Evolutionary conservation across 2,888 invertebrate species (phyloP).

Genomic region (Netelia virgata): DNA sequence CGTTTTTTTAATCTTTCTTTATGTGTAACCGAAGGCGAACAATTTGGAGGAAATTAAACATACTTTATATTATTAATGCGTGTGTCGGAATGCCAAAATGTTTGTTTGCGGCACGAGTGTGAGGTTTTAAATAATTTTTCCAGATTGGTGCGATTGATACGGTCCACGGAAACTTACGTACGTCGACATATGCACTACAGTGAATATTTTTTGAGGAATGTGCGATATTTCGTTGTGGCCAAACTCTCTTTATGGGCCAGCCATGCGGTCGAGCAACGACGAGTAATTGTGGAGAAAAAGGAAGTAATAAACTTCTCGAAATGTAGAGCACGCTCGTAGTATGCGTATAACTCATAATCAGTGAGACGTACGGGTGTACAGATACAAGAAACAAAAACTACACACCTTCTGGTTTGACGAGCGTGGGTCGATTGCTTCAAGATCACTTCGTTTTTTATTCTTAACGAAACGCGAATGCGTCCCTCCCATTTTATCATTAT

Average conservation of each 20-base stretch:
- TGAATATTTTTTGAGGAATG: slow-evolving; percentile 6
- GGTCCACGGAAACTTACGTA: too few species aligned
- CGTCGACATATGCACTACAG: too few species aligned
- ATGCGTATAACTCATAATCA: background rate
- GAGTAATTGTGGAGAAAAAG: slow-evolving; percentile 53
- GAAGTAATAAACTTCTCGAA: slow-evolving; percentile 52
- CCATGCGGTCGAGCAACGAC: slow-evolving; percentile 41
- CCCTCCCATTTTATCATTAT: slow-evolving; percentile 23
- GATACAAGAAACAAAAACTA: slow-evolving; percentile 19
- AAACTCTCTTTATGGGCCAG: slow-evolving; percentile 40
- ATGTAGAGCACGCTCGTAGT: slow-evolving; percentile 35
- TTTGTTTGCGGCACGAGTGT: too few species aligned
- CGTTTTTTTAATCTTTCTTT: too few species aligned
- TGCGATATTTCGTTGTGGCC: slow-evolving; percentile 51
- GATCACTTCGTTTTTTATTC: slow-evolving; percentile 30
- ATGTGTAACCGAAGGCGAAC: too few species aligned
- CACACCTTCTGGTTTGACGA: background rate
- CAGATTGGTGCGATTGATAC: too few species aligned
- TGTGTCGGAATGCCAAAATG: too few species aligned
- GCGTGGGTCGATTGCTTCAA: slow-evolving; percentile 43
- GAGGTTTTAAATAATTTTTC: too few species aligned
- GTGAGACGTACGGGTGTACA: slow-evolving; percentile 11
- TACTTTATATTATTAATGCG: too few species aligned
- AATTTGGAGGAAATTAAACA: too few species aligned
- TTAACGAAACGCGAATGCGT: slow-evolving; percentile 31